Conservation (phyloP, 2,797 vertebrate genomes). For the Argentina silus region DNA sequence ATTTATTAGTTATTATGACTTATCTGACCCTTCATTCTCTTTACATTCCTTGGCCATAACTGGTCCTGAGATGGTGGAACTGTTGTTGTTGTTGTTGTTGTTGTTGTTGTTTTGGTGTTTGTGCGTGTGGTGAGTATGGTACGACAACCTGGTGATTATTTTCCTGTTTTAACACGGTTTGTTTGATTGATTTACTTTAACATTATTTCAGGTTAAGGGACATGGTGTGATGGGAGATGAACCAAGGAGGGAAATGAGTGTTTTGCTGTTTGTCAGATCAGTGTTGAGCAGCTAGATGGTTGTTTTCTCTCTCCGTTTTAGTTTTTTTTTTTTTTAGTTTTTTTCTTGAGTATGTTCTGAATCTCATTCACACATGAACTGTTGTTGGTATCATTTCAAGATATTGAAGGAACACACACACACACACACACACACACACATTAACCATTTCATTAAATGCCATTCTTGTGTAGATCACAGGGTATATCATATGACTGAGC, state of each 20-base stretch:
- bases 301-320: too few relatives aligned
- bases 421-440: neutral
- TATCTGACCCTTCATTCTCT: neutral
- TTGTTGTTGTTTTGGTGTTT: neutral
- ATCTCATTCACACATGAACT: neutral
- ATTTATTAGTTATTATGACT: too few relatives aligned
- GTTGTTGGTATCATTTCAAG: neutral
- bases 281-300: too few relatives aligned
- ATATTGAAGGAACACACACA: too few relatives aligned
- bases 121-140: neutral
- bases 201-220: neutral
- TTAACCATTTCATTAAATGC: too few relatives aligned
- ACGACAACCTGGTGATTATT: neutral
- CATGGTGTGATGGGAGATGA: too few relatives aligned
- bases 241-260: too few relatives aligned
- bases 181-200: neutral
- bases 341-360: too few relatives aligned
- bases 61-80: neutral
- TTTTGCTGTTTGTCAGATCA: too few relatives aligned
- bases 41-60: too few relatives aligned
- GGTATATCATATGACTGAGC: constrained; percentile 14
- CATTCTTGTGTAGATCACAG: neutral
- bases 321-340: too few relatives aligned
- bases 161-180: neutral
- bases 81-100: neutral